Base-by-base conservation (phyloP, 2,888 invertebrate genomes). In the Hirtodrosophila duncani region DNA sequence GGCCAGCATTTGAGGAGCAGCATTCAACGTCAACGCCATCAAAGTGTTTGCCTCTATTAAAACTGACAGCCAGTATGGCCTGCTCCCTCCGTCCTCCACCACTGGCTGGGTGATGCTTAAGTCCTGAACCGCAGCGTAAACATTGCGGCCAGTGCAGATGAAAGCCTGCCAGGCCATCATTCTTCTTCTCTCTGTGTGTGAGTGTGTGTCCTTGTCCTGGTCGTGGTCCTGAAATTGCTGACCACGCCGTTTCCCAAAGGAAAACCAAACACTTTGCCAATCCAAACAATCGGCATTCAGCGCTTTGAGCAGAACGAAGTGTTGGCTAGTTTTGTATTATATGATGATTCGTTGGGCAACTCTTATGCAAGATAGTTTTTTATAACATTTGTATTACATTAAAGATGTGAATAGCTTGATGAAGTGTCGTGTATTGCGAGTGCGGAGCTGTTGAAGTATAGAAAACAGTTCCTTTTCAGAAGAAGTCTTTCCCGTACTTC, bases 21-120 rank as follows among this genome's bases (percentile, higher is more conserved):
- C 58, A 45, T 45, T 34, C 20, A 31, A 46, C 55, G 60, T 57
- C 55, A 70, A 55, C 58, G 68, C 58, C 74, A 74, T 74, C 74
- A 77, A 74, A 77, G 59, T 61, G 61, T 68, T 51, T 45, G 78
- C 66, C 62, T 66, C 74, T 77, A 77, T 80, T 80, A 77, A 75
- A 61, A 65, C 52, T 59, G 77, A 72, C 72, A 79, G 77, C 56
- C 44, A 43, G 27, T 36, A 41, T 31, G 24, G 21, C 21, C 17
- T 23, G 14, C 42, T n/a, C 37, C 39, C 34, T 38, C 20, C 11
- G 11, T 23, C 50, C n/a, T 14, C 13, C 8, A 10, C 26, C 56
- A 37, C 21, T 52, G 39, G 30, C 39, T n/a, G n/a, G n/a, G n/a
- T n/a, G n/a, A 31, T 16, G 29, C 24, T 29, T n/a, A 21, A 42